Evolutionary conservation across 2,797 vertebrate species (phyloP).

Genomic region (Harpagifer antarcticus): DNA sequence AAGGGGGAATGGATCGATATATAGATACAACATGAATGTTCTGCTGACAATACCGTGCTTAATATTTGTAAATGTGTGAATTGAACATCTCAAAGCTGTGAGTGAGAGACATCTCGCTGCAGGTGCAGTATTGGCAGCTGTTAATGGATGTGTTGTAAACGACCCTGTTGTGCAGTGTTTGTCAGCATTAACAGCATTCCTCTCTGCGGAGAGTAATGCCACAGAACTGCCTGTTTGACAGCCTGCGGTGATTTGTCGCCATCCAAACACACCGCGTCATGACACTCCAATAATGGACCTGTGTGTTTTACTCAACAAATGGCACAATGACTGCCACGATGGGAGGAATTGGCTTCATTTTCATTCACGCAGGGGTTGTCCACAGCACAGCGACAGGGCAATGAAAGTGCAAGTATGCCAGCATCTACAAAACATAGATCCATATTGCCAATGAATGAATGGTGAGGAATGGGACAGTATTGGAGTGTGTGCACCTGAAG

Average conservation of each 20-base stretch:
- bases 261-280: conserved; percentile 75
- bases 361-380: conserved; percentile 85
- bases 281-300: conserved; percentile 82
- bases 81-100: conserved; percentile 41
- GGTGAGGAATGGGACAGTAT: conserved; percentile 70
- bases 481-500: conserved; percentile 67
- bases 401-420: conserved; percentile 86
- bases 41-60: not conserved
- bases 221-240: conserved; percentile 74
- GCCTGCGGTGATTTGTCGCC: conserved; percentile 79
- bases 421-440: conserved; percentile 87
- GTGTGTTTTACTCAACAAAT: conserved; percentile 83
- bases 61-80: conserved; percentile 8
- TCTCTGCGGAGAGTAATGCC: conserved; percentile 81
- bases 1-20: conserved; percentile 6
- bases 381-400: conserved; percentile 86
- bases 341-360: conserved; percentile 75
- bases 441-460: conserved; percentile 77
- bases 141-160: conserved; percentile 86
- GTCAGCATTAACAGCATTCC: conserved; percentile 80
- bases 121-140: conserved; percentile 78
- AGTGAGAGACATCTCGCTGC: conserved; percentile 63
- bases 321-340: conserved; percentile 73
- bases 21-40: not conserved
- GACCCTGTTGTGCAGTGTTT: conserved; percentile 79